Base-by-base conservation (phyloP, 2,113 vertebrate species). In the Peromyscus leucopus region DNA sequence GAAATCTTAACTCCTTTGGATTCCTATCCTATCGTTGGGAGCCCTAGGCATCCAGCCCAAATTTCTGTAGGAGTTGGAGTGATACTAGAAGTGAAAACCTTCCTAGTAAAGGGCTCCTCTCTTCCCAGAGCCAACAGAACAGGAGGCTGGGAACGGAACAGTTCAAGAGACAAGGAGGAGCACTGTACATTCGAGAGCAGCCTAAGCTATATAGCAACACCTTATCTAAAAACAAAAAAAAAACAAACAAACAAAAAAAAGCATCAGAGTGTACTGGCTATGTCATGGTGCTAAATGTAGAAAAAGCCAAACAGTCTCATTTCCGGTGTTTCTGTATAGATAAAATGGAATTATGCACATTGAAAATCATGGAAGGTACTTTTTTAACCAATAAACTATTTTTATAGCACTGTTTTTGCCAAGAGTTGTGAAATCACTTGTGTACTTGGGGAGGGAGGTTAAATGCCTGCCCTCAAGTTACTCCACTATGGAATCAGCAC, bases 311-410 rank as follows among this genome's bases (percentile, higher is more conserved):
- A 51, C 16, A 26, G 85, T 89, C 74, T 96, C 5, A 16, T 95
- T 94, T 87, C 69, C 21, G 55, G 2, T 89, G 89, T 97, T 94
- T 93, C 28, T 97, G 55, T 95, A 36, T 91, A 86, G 46, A 57
- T 84, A 90, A 95, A 84, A 95, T 94, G 91, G 91, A 93, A 90
- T 33, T 93, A 61, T 94, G 67, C 86, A 92, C 36, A 94, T 55
- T 93, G 90, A 91, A 96, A 96, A 94, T 91, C 67, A 33, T 92
- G 84, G 42, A 95, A 84, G 83, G 71, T 96, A 93, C 79, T 97
- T 97, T 96, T 87, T 79, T 89, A 91, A 94, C 75, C 86, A 96
- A 98, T 97, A 97, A 98, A 97, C 19, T 24, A 97, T 96, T 97
- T 98, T 97, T 97, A 97, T 71, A 98, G 86, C 85, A 95, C 78